Base-by-base conservation (phyloP, 2,797 vertebrate genomes). In the Siniperca undulata region DNA sequence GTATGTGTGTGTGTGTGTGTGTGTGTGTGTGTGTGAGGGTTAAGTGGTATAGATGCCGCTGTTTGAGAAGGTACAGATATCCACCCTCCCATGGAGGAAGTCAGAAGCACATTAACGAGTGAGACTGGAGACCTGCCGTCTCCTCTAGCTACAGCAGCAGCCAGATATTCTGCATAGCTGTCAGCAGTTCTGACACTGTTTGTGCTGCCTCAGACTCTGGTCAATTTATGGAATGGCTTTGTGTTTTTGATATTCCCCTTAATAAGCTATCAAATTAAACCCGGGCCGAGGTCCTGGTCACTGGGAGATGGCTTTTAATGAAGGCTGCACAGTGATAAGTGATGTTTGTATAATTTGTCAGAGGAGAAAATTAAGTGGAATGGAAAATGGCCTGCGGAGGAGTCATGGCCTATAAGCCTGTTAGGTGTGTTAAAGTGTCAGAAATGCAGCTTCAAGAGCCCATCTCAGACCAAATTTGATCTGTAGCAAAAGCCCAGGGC, bases 191-290 rank as follows among this genome's bases (percentile, higher is more conserved):
- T 85, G 81, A 87, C 87, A 74, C 48, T 67, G 86, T 88, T 93
- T 88, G 88, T 90, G 90, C 89, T 85, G 90, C 70, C 85, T 90
- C 87, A 89, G 83, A 87, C 87, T 84, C 77, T 2, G 71, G 80
- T 88, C 85, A 85, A 82, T 92, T 92, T 89, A 74, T 79, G 82
- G 81, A 90, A 86, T 52, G 78, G 86, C 81, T 87, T 85, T 89
- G 84, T 90, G 81, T 91, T 91, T 90, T 86, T 89, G 77, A 86
- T 89, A 91, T 90, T 79, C 61, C 81, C 89, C 78, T 83, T 89
- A 90, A 93, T 91, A 91, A 87, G 77, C 79, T 82, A 92, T 91
- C 78, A 93, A 92, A 92, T 93, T 88, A 91, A 92, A 88, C 76
- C 73, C 46, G 12, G 73, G 78, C 80, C 56, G 60, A 77, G 70